Evolutionary conservation across 2,113 vertebrate genomes (phyloP), one percentile per base, ranked within the genome.

Genomic region (Dicentrarchus labrax): DNA sequence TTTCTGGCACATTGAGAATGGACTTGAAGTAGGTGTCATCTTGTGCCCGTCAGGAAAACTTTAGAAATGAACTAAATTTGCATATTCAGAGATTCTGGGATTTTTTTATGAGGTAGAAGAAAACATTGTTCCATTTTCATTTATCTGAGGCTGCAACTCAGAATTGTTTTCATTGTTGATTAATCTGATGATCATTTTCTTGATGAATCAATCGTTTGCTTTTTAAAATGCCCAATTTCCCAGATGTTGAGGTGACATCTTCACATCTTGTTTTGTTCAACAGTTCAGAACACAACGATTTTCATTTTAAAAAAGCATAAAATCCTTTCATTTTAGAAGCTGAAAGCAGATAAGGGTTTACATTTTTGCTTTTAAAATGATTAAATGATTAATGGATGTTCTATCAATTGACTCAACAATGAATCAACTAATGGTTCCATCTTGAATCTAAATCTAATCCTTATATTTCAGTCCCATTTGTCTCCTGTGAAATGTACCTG

Each of bases 401-500:
- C 4, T 53, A 6, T 30, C 16, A 43, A 6, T n/a, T 0, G 1
- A 36, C 4, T 36, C 48, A 30, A 48, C 2, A 1, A 16, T 38
- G n/a, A 61, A 64, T 38, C 36, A 54, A 15, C 43, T 39, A 15
- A 73, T n/a, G 12, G 3, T 39, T 62, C 8, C 47, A 39, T 38
- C 43, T n/a, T 16, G 16, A 43, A 19, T 56, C 11, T 24, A 16
- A 30, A 61, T 66, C 24, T 8, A 7, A 24, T 75, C 38, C 13
- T 76, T 6, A 64, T 45, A 9, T 50, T 45, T 5, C 8, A n/a
- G n/a, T 60, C 17, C 30, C 15, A n/a, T 67, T 54, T 30, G 8
- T 72, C 16, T 53, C 5, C n/a, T 45, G 71, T 48, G n/a, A 81
- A 5, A 48, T 56, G 67, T 94, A 98, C 98, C 98, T 97, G 94